Conservation (phyloP, 2,888 invertebrate species). For the Ennomos fuscantarius region DNA sequence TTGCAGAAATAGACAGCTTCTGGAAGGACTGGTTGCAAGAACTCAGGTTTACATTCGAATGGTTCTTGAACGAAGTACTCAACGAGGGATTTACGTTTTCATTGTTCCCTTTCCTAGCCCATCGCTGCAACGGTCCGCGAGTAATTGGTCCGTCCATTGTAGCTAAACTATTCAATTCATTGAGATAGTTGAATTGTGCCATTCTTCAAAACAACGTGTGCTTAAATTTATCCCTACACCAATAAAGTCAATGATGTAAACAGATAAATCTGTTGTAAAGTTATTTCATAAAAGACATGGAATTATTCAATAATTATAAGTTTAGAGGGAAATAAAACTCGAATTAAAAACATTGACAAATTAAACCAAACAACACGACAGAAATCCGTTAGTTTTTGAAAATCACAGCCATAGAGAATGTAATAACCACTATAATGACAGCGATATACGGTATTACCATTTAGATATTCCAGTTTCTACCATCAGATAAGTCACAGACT, state of each 20-base stretch:
- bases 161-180: slow-evolving; percentile 91
- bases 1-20: slow-evolving; percentile 85
- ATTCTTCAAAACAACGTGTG: slow-evolving; percentile 66
- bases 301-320: not conserved
- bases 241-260: not conserved
- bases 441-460: not conserved
- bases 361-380: not conserved
- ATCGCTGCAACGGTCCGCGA: slow-evolving; percentile 91
- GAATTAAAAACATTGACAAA: slow-evolving; percentile 16
- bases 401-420: too few relatives aligned
- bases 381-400: slow-evolving; percentile 14
- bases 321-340: slow-evolving; percentile 1
- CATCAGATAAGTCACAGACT: too few relatives aligned
- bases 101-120: slow-evolving; percentile 90
- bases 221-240: slow-evolving; percentile 2
- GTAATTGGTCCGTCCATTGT: slow-evolving; percentile 92
- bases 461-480: too few relatives aligned
- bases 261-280: slow-evolving; percentile 14
- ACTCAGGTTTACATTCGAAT: slow-evolving; percentile 84
- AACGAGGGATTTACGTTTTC: slow-evolving; percentile 84
- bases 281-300: slow-evolving; percentile 21
- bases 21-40: slow-evolving; percentile 87
- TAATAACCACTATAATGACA: not conserved
- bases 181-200: slow-evolving; percentile 92
- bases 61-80: slow-evolving; percentile 74